phyloP scores from a whole-genome alignment of 2,888 invertebrate species.

The Aleiodes alternator region DNA sequence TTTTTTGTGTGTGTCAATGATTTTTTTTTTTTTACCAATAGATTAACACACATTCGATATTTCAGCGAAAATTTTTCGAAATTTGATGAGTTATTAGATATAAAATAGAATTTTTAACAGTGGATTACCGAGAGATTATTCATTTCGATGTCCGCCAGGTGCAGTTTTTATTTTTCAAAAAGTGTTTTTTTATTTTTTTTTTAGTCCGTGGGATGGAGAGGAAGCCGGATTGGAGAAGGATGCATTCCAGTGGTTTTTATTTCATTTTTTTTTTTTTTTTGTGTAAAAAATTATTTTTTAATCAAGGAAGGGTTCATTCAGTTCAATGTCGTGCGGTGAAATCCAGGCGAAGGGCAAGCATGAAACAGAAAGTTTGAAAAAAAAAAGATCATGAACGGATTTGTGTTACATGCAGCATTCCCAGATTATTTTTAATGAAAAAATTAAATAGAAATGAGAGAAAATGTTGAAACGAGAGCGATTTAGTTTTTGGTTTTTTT shows the following conservation, averaged over 20 bases:
- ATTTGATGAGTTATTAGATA: not conserved
- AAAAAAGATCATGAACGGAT: slow-evolving; percentile 72
- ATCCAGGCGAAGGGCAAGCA: slow-evolving; percentile 75
- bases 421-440: slow-evolving; percentile 36
- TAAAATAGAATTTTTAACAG: slow-evolving; percentile 34
- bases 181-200: slow-evolving; percentile 40
- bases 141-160: slow-evolving; percentile 49
- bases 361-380: slow-evolving; percentile 75
- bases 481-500: not conserved
- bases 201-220: slow-evolving; percentile 43
- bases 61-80: slow-evolving; percentile 41
- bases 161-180: slow-evolving; percentile 32
- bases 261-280: too few species aligned
- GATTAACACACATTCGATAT: slow-evolving; percentile 65
- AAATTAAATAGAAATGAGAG: slow-evolving; percentile 41
- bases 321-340: slow-evolving; percentile 72
- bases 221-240: slow-evolving; percentile 54
- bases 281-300: not conserved
- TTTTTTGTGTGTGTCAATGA: slow-evolving; percentile 27
- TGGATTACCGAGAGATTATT: slow-evolving; percentile 51
- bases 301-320: slow-evolving; percentile 56
- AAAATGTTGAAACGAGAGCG: slow-evolving; percentile 24
- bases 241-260: slow-evolving; percentile 13
- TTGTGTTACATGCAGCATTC: slow-evolving; percentile 61
- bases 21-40: slow-evolving; percentile 48